A percentile compares a stretch with the other conserved stretches of the same genome.
phyloP scores from a whole-genome alignment of 2,888 invertebrate genomes.

The Mamestra brassicae region DNA sequence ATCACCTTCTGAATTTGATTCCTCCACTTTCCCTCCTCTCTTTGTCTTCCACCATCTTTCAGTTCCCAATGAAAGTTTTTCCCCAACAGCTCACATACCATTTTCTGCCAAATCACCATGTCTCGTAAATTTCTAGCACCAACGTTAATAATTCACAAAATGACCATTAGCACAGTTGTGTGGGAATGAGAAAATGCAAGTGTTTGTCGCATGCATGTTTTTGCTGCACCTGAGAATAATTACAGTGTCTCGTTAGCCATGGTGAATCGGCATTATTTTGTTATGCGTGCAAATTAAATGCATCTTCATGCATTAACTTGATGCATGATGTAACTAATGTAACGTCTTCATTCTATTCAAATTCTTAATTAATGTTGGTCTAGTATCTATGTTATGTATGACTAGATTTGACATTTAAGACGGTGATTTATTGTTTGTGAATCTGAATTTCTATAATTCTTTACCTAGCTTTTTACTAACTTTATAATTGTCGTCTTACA shows the following conservation, averaged over 20 bases:
- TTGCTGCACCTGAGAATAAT: conserved; percentile 30
- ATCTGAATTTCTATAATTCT: neutral
- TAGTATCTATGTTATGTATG: neutral
- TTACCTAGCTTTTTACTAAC: neutral
- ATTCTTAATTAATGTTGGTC: conserved; percentile 2
- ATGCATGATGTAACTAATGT: neutral
- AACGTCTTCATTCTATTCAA: neutral
- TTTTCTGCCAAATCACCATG: conserved; percentile 1
- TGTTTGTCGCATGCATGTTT: conserved; percentile 3
- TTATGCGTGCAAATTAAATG: neutral
- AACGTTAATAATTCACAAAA: conserved; percentile 11
- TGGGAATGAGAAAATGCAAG: conserved; percentile 45
- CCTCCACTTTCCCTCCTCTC: neutral
- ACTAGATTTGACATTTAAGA: neutral
- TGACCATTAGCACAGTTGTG: neutral
- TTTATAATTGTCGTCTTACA: neutral
- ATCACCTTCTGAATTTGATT: neutral
- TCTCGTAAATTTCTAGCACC: conserved; percentile 9
- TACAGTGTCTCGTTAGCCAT: conserved; percentile 5
- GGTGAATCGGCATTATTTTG: conserved; percentile 34
- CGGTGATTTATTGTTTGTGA: neutral
- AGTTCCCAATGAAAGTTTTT: neutral
- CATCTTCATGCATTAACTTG: conserved; percentile 3
- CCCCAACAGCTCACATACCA: neutral
- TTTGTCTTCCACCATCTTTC: neutral